Evolutionary conservation across 2,888 invertebrate genomes (phyloP).

Genomic region (Malacosoma neustria): DNA sequence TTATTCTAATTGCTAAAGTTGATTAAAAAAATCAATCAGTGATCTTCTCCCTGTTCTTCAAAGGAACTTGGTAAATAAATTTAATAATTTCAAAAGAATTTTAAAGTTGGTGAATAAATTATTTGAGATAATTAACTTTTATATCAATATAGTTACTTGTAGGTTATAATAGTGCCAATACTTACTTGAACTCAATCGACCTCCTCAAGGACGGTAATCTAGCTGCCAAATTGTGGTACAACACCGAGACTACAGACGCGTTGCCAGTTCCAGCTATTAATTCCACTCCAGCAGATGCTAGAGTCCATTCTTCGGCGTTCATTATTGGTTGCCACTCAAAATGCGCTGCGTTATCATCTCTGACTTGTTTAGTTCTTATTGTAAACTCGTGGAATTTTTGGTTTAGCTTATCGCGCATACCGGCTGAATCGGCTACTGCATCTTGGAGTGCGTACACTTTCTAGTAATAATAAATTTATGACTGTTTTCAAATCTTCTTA

Average conservation of each 20-base stretch:
- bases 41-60: too few relatives aligned
- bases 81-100: too few relatives aligned
- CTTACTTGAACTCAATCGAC: conserved; percentile 77
- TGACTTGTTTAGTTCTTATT: conserved; percentile 37
- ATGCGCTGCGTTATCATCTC: conserved; percentile 45
- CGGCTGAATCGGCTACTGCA: conserved; percentile 44
- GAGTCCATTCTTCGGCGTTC: conserved; percentile 40
- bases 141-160: too few relatives aligned
- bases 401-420: conserved; percentile 41
- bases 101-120: too few relatives aligned
- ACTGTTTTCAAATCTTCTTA: too few relatives aligned
- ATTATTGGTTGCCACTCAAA: conserved; percentile 36
- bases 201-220: conserved; percentile 77
- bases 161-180: too few relatives aligned
- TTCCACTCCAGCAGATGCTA: conserved; percentile 50
- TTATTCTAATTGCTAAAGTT: too few relatives aligned
- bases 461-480: conserved; percentile 31
- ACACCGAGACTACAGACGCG: conserved; percentile 63
- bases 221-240: conserved; percentile 77
- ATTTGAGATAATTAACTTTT: too few relatives aligned
- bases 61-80: too few relatives aligned
- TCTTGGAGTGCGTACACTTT: conserved; percentile 64
- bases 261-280: conserved; percentile 39
- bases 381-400: conserved; percentile 42
- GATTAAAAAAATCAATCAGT: too few relatives aligned